Evolutionary conservation across 2,888 invertebrate genomes (phyloP).

Genomic region (Punctoribates punctum): DNA sequence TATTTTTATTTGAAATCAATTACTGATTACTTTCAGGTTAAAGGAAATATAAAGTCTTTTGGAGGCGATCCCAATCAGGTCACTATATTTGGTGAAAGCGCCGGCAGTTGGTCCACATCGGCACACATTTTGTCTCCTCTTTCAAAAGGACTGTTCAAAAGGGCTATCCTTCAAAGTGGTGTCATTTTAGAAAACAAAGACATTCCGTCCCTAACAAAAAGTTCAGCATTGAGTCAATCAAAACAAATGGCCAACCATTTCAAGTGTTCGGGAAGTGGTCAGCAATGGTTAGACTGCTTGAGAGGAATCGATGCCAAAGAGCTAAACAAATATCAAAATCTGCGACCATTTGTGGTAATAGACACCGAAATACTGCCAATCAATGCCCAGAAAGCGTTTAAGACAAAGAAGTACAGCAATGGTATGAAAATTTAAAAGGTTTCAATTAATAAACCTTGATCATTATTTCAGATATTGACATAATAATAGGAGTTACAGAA

Average conservation of each 20-base stretch:
- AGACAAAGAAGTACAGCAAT: neutral
- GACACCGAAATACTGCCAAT: neutral
- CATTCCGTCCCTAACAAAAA: neutral
- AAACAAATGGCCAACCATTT: neutral
- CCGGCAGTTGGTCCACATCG: neutral
- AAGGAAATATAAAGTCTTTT: neutral
- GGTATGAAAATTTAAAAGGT: no score
- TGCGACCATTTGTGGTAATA: neutral
- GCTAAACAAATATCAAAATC: neutral
- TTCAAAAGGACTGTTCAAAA: conserved; percentile 2
- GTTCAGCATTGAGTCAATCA: neutral
- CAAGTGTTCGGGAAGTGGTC: conserved; percentile 1
- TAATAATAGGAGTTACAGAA: neutral
- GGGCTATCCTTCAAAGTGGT: neutral
- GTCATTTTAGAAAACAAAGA: neutral
- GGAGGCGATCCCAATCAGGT: conserved; percentile 1
- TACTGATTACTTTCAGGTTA: no score
- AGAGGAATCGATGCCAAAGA: neutral
- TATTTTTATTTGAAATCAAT: no score
- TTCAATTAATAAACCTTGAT: no score
- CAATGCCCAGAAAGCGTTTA: neutral
- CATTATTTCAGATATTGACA: conserved; percentile 1
- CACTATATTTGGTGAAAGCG: neutral
- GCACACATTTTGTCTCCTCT: neutral
- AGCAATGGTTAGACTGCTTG: conserved; percentile 6